These are phyloP conservation scores for Metopia argyrocephala DNA, from an alignment of 2,888 invertebrate genomes.

Conservation along the genomic window DNA sequence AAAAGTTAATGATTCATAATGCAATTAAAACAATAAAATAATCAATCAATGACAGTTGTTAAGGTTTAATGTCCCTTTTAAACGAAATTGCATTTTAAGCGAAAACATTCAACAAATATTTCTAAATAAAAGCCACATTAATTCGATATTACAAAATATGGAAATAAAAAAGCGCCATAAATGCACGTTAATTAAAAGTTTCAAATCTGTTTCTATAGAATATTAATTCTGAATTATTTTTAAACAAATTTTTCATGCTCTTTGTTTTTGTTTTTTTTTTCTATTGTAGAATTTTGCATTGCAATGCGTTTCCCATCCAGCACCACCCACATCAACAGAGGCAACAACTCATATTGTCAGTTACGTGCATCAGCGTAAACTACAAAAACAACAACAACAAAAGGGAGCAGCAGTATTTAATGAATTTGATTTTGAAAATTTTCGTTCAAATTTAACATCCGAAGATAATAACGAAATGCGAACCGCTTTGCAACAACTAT, in stretches of 20 bases:
- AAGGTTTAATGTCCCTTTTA: not conserved
- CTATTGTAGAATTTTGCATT: conserved; percentile 28
- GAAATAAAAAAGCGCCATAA: no score
- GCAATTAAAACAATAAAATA: no score
- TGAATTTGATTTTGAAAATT: conserved; percentile 71
- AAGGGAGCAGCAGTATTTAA: conserved; percentile 54
- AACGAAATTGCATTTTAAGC: not conserved
- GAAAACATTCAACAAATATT: not conserved
- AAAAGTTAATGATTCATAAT: no score
- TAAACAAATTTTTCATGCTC: conserved; percentile 8
- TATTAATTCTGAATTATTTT: conserved; percentile 15
- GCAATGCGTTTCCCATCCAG: conserved; percentile 46
- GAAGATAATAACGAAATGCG: conserved; percentile 65
- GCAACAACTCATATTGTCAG: conserved; percentile 70
- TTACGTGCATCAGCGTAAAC: conserved; percentile 67
- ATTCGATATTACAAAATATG: no score
- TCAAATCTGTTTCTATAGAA: conserved; percentile 11
- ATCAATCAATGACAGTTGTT: not conserved
- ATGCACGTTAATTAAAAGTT: not conserved
- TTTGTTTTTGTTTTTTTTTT: not conserved
- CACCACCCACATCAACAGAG: conserved; percentile 56
- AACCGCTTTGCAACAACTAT: conserved; percentile 67
- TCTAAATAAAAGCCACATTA: not conserved
- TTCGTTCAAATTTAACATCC: conserved; percentile 46
- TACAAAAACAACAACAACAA: conserved; percentile 33